Evolutionary conservation across 2,888 invertebrate genomes (phyloP).

Genomic region (Octodonta nipae): DNA sequence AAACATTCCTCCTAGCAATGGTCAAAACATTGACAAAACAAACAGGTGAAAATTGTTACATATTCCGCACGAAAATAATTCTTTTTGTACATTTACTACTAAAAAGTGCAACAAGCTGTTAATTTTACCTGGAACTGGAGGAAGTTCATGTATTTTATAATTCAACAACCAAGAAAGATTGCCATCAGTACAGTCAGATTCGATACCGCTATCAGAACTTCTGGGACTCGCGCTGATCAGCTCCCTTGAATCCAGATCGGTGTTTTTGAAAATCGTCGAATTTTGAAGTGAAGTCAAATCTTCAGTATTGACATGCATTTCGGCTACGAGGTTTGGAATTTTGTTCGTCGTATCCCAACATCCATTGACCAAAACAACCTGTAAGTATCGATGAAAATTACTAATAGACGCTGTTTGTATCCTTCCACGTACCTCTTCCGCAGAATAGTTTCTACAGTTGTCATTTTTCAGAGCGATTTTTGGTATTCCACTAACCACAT

Average conservation of each 20-base stretch:
- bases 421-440: neutral
- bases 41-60: too few relatives aligned
- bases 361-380: slow-evolving; percentile 34
- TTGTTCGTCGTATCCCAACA: slow-evolving; percentile 34
- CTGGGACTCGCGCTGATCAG: slow-evolving; percentile 29
- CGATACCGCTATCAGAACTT: slow-evolving; percentile 33
- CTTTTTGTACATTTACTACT: too few relatives aligned
- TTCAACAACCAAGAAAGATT: slow-evolving; percentile 75
- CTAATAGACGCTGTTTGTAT: slow-evolving; percentile 4
- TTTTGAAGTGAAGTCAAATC: slow-evolving; percentile 23
- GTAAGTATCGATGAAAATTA: slow-evolving; percentile 16
- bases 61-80: too few relatives aligned
- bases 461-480: slow-evolving; percentile 32
- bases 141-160: slow-evolving; percentile 67
- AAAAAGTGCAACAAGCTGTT: too few relatives aligned
- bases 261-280: slow-evolving; percentile 13
- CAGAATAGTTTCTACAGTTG: slow-evolving; percentile 22
- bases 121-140: slow-evolving; percentile 43
- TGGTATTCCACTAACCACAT: slow-evolving; percentile 22
- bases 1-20: too few relatives aligned
- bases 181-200: slow-evolving; percentile 37
- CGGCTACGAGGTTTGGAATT: slow-evolving; percentile 32
- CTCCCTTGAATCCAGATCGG: slow-evolving; percentile 15
- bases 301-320: slow-evolving; percentile 33
- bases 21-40: too few relatives aligned